A percentile compares a stretch with the other conserved stretches of the same genome.
Conservation (phyloP, 2,888 invertebrate genomes). For the Xestia c-nigrum region DNA sequence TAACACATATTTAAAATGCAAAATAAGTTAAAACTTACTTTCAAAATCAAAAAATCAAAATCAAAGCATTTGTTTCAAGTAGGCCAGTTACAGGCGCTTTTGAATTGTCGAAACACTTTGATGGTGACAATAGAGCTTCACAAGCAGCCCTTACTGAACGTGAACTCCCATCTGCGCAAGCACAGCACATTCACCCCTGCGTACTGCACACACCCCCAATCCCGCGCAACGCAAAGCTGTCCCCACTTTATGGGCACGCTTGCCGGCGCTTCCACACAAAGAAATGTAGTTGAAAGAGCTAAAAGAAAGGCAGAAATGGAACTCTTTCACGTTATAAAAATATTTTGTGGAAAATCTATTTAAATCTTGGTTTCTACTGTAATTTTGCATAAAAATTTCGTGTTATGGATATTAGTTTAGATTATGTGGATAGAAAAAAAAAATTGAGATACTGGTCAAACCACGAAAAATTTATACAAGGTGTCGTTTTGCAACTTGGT, state of each 20-base stretch:
- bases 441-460: no score
- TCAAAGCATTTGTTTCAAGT: no score
- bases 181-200: conserved; percentile 38
- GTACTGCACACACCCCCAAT: not conserved
- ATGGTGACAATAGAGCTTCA: not conserved
- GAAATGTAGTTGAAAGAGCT: not conserved
- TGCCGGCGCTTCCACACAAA: not conserved
- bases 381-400: not conserved
- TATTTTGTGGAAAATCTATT: not conserved
- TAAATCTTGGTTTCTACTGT: not conserved
- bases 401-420: not conserved
- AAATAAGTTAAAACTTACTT: conserved; percentile 1
- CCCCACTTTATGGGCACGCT: not conserved
- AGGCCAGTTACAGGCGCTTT: no score
- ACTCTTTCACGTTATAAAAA: not conserved
- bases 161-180: conserved; percentile 40
- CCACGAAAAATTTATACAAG: no score
- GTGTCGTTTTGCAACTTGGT: no score
- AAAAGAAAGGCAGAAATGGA: not conserved
- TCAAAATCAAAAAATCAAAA: no score
- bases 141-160: not conserved
- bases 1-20: not conserved
- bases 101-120: no score
- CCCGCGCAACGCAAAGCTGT: not conserved
- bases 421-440: not conserved